Conservation (phyloP, 2,113 vertebrate species). For the Gavia stellata region DNA sequence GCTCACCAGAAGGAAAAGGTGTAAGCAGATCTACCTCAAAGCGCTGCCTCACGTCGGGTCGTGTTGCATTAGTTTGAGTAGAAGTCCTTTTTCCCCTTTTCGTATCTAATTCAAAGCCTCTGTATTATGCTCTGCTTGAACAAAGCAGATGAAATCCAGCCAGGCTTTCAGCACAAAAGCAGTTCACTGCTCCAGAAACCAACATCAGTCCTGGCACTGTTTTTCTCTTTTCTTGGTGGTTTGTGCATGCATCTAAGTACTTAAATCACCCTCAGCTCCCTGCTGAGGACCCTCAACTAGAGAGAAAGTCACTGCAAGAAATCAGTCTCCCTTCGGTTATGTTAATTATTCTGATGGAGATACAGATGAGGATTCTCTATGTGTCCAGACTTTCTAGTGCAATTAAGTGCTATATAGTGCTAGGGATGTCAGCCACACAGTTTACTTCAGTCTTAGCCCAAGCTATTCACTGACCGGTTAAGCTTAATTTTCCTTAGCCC, state of each 20-base stretch:
- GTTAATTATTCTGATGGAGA: neutral
- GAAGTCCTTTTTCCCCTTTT: neutral
- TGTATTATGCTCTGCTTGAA: neutral
- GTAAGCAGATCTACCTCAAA: neutral
- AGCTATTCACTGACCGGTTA: neutral
- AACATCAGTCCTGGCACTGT: neutral
- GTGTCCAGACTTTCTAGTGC: neutral
- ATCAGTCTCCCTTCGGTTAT: neutral
- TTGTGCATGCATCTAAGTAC: neutral
- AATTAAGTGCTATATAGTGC: neutral
- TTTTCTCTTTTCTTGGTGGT: neutral
- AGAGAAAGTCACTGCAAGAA: neutral
- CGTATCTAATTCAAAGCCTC: neutral
- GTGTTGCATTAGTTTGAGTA: neutral
- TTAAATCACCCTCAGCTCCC: neutral
- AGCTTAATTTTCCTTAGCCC: neutral
- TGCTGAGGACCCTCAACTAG: neutral
- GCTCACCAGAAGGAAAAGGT: neutral
- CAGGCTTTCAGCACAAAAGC: neutral
- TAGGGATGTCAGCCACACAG: neutral
- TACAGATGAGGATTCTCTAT: neutral
- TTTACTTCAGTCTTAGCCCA: neutral
- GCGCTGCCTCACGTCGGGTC: rapidly evolving
- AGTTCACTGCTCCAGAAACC: neutral
- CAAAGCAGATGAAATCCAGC: neutral